Evolutionary conservation across 2,888 invertebrate genomes (phyloP), one percentile per base, ranked within the genome.

Genomic region (Exocentrus adspersus): DNA sequence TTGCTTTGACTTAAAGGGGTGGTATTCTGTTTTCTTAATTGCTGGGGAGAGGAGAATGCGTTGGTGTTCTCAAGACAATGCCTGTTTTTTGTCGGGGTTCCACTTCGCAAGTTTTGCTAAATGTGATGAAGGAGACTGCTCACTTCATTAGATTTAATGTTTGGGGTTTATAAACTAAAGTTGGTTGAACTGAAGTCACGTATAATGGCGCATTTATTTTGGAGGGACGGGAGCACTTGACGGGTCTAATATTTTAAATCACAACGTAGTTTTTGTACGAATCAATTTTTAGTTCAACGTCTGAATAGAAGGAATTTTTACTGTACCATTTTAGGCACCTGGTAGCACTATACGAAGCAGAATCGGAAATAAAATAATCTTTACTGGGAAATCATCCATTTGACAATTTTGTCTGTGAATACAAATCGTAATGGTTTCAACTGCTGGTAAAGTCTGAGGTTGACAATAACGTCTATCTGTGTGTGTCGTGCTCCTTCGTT

Each of bases 401-500:
- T 43, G 54, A 54, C 54, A 54, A 41, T 41, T n/a, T n/a, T n/a
- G 54, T 54, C 54, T 54, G 53, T 52, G 53, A 52, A 60, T 60
- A 52, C 60, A 37, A 52, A 46, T 19, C 20, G 46, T 52, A 46
- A 61, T 54, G 46, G 52, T 37, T 30, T 5, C 12, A 42, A 41
- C 41, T 41, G 37, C 59, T 58, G 48, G 37, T 58, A 50, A 48
- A 48, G 58, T 45, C 48, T 56, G 59, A 24, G 43, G 61, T 61
- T 48, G 61, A 61, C 61, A 61, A 61, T 61, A 48, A 54, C 61
- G 37, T 61, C 61, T 41, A 54, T 61, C 32, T 48, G 46, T 14
- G 52, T 48, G 48, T 45, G 30, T 16, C 46, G 9, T 14, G 16
- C 9, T 56, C 14, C 37, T 7, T 21, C 19, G 32, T 52, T 45